A percentile compares a stretch with the other conserved stretches of the same genome.
Conservation (phyloP, 2,113 vertebrate genomes). For the Cichladusa arquata region DNA sequence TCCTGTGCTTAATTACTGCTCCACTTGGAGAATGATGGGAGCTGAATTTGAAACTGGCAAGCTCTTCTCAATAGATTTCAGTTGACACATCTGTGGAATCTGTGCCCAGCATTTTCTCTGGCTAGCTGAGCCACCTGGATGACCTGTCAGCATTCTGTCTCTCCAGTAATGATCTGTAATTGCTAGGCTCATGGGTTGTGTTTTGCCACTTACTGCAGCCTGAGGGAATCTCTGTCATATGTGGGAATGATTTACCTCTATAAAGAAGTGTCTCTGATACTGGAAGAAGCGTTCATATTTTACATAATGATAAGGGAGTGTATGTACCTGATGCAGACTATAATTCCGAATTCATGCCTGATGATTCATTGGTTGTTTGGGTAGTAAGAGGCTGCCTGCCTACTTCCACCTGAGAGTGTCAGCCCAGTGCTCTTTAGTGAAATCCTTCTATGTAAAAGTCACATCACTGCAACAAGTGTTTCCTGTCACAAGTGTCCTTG, state of each 20-base stretch:
- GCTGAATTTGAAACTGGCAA: background rate
- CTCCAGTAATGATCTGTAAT: background rate
- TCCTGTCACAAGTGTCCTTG: background rate
- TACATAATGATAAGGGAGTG: background rate
- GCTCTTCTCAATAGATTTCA: background rate
- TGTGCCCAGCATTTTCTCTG: background rate
- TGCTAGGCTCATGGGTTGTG: background rate
- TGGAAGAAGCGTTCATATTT: background rate
- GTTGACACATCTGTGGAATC: background rate
- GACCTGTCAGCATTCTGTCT: background rate
- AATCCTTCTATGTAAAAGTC: background rate
- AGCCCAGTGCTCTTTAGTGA: background rate
- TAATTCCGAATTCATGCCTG: background rate
- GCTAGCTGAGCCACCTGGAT: background rate
- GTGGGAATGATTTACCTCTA: background rate
- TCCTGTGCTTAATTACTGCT: background rate
- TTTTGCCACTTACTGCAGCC: background rate
- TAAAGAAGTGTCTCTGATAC: background rate
- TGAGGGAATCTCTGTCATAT: background rate
- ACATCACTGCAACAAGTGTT: background rate
- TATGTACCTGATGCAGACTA: background rate
- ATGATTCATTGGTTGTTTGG: background rate
- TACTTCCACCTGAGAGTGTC: background rate
- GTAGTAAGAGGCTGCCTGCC: background rate
- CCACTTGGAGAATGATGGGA: background rate